Percentiles rank a stretch among this genome's conserved stretches.
These are phyloP conservation scores for Xenus cinereus DNA, from an alignment of 2,113 vertebrate genomes.

Conservation along the genomic window DNA sequence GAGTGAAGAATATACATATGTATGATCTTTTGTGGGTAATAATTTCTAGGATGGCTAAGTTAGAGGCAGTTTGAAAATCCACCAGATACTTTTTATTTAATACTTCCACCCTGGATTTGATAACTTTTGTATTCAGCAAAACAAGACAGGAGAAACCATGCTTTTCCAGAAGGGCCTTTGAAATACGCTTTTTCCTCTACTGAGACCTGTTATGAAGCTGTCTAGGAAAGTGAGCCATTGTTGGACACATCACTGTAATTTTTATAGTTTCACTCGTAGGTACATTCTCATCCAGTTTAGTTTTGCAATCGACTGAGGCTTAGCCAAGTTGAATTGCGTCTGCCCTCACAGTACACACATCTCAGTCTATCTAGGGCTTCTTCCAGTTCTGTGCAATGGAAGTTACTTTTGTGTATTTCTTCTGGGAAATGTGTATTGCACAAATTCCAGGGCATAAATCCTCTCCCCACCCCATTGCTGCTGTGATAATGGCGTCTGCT, in stretches of 20 bases:
- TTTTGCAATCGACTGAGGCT: conserved; percentile 34
- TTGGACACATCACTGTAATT: neutral
- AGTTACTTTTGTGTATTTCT: neutral
- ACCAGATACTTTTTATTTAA: neutral
- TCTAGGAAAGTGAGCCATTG: conserved; percentile 41
- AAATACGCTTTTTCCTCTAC: neutral
- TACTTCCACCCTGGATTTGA: neutral
- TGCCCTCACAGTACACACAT: neutral
- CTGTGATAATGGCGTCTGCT: neutral
- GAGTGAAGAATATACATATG: neutral
- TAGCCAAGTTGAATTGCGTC: neutral
- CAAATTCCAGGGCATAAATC: neutral
- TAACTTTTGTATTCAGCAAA: neutral
- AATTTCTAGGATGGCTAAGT: neutral
- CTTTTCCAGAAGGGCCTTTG: neutral
- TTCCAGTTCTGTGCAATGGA: neutral
- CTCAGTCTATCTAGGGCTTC: neutral
- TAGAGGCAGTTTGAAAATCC: neutral
- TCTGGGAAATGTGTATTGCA: neutral
- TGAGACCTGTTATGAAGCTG: neutral
- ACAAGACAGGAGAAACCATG: neutral
- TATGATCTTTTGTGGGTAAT: neutral
- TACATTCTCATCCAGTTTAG: neutral
- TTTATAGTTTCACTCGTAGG: conserved; percentile 11
- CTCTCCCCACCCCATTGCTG: neutral